Conservation (phyloP, 2,888 invertebrate genomes). For the Imbricaverruca yamaguchii region DNA sequence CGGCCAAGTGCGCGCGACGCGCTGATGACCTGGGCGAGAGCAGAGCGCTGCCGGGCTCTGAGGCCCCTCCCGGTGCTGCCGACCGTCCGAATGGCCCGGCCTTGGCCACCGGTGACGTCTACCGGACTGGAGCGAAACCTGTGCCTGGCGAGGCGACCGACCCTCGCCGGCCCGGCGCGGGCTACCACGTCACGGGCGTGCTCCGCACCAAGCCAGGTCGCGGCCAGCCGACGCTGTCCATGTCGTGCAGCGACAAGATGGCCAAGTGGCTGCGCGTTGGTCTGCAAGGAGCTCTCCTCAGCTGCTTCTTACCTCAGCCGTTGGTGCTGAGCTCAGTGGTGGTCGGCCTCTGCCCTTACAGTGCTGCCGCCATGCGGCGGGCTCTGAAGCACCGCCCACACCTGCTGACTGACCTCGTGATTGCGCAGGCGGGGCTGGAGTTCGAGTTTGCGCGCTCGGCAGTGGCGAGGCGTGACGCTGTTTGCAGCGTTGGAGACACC, state of each 20-base stretch:
- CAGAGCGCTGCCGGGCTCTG: not conserved
- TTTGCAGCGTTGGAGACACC: not conserved
- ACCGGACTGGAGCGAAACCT: conserved; percentile 88
- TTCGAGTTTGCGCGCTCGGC: conserved; percentile 36
- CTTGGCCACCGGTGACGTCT: conserved; percentile 41
- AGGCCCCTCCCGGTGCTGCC: no score
- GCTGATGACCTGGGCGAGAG: not conserved
- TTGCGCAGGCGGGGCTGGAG: conserved; percentile 36
- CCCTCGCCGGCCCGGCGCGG: conserved; percentile 48
- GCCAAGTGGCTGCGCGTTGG: conserved; percentile 81
- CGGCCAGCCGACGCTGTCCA: conserved; percentile 77
- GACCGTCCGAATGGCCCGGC: no score
- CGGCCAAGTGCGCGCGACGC: not conserved
- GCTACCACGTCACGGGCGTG: conserved; percentile 60
- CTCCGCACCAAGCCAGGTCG: conserved; percentile 83
- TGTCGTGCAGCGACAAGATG: conserved; percentile 92
- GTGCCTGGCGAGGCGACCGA: conserved; percentile 51
- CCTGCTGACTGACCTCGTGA: conserved; percentile 30
- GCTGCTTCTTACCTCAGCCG: conserved; percentile 55
- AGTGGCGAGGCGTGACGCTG: conserved; percentile 37
- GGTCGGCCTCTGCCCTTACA: conserved; percentile 61
- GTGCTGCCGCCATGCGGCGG: conserved; percentile 51
- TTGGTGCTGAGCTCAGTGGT: conserved; percentile 62
- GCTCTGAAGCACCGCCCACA: conserved; percentile 44
- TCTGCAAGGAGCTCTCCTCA: conserved; percentile 69